A percentile compares a stretch with the other conserved stretches of the same genome.
Evolutionary conservation across 1,140 invertebrate genomes (phyloP).

Genomic region (Gonatopus flavifemur): DNA sequence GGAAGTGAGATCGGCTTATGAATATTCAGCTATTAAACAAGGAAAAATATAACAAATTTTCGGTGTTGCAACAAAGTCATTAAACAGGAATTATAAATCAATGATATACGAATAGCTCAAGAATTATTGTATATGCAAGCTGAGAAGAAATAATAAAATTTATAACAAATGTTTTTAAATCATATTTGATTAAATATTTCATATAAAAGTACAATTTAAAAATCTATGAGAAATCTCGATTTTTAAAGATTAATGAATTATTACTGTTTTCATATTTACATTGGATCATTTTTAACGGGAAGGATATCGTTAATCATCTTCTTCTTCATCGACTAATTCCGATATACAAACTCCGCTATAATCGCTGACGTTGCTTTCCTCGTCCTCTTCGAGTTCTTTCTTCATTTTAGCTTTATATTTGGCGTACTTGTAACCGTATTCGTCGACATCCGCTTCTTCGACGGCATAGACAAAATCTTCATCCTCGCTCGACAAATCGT

Average conservation of each 20-base stretch:
- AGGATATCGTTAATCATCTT: too few species aligned
- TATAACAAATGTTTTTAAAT: background rate
- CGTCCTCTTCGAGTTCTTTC: conserved; percentile 32
- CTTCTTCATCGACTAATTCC: conserved; percentile 12
- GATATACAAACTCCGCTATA: conserved; percentile 4
- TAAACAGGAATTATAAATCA: background rate
- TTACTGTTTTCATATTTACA: conserved; percentile 8
- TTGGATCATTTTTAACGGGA: too few species aligned
- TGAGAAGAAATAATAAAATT: background rate
- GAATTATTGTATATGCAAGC: background rate
- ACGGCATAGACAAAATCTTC: conserved; percentile 57
- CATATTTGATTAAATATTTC: conserved; percentile 4
- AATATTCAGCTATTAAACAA: too few species aligned
- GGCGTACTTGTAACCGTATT: conserved; percentile 61
- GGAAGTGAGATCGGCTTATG: too few species aligned
- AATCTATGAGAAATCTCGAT: too few species aligned
- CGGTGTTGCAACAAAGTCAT: background rate
- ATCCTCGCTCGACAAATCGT: conserved; percentile 48
- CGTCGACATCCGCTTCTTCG: conserved; percentile 55
- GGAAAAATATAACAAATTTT: background rate
- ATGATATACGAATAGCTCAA: background rate
- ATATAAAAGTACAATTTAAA: too few species aligned
- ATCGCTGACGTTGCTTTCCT: conserved; percentile 15
- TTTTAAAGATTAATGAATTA: too few species aligned
- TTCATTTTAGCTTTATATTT: conserved; percentile 57